A percentile compares a stretch with the other conserved stretches of the same genome.
phyloP scores from a whole-genome alignment of 2,888 invertebrate genomes.

The Scelioninae gen. 1 region DNA sequence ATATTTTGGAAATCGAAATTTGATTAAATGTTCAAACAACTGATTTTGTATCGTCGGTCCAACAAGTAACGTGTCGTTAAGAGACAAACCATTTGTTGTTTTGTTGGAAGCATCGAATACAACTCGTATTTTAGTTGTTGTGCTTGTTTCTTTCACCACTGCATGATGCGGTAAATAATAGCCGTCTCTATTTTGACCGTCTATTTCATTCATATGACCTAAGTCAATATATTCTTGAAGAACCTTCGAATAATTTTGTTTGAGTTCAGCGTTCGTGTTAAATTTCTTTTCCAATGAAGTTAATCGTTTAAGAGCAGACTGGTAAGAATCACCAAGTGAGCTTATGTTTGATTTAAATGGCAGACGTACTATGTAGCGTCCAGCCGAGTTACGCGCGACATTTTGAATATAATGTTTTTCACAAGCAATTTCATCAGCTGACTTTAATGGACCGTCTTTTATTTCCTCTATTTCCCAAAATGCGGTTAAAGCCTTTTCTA shows the following conservation, averaged over 20 bases:
- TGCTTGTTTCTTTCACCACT: constrained; percentile 27
- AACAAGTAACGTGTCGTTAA: constrained; percentile 12
- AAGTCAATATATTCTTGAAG: constrained; percentile 34
- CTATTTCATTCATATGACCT: constrained; percentile 12
- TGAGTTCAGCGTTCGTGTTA: not conserved
- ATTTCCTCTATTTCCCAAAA: constrained; percentile 10
- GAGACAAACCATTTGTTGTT: constrained; percentile 17
- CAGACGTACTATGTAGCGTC: constrained; percentile 6
- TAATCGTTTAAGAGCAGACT: constrained; percentile 16
- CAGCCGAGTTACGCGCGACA: not conserved
- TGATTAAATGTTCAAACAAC: not conserved
- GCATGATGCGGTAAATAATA: constrained; percentile 41
- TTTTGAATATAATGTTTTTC: constrained; percentile 9
- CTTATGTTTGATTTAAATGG: constrained; percentile 1
- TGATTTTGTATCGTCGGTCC: constrained; percentile 14
- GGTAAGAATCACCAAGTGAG: not conserved
- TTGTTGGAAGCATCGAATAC: constrained; percentile 15
- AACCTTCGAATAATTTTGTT: constrained; percentile 6
- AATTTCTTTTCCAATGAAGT: constrained; percentile 18
- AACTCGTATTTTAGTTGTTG: constrained; percentile 23
- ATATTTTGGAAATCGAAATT: constrained; percentile 15
- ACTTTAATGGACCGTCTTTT: not conserved
- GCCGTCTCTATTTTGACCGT: not conserved
- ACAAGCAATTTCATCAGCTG: constrained; percentile 4
- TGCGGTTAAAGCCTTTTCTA: too few relatives aligned